phyloP scores from a whole-genome alignment of 1,140 invertebrate species.

The silkworm (Bombyx mori) region DNA sequence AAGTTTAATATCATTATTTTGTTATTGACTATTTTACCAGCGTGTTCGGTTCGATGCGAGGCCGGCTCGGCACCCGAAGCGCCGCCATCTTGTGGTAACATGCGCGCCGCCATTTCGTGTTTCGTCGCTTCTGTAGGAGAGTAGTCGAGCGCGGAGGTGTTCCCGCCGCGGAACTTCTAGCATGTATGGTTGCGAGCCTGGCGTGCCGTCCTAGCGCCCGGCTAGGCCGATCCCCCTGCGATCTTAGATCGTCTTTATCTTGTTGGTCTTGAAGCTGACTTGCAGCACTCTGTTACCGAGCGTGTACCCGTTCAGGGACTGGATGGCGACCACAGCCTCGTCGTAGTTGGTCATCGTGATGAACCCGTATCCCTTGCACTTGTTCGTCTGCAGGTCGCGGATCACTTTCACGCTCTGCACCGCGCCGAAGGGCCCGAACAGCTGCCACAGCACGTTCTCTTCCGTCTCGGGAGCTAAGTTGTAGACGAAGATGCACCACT shows the following conservation, averaged over 20 bases:
- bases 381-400: constrained; percentile 97
- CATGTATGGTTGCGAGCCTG: constrained; percentile 66
- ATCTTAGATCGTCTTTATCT: constrained; percentile 89
- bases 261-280: constrained; percentile 98
- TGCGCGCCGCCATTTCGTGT: constrained; percentile 51
- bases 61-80: not conserved
- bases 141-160: not conserved
- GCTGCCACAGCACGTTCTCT: constrained; percentile 98
- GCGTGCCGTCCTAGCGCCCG: constrained; percentile 66
- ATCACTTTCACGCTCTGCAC: constrained; percentile 99
- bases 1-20: constrained; percentile 62
- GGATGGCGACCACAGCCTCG: constrained; percentile 97
- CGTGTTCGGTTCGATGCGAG: constrained; percentile 43
- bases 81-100: constrained; percentile 23
- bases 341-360: constrained; percentile 99
- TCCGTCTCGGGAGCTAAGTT: constrained; percentile 98
- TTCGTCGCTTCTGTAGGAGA: constrained; percentile 2
- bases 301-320: constrained; percentile 97
- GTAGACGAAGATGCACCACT: constrained; percentile 99
- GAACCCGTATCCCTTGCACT: constrained; percentile 99
- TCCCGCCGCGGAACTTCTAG: constrained; percentile 17
- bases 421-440: constrained; percentile 99
- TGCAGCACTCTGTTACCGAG: constrained; percentile 97
- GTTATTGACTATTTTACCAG: constrained; percentile 62
- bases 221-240: constrained; percentile 49